A percentile compares a stretch with the other conserved stretches of the same genome.
Conservation (phyloP, 2,797 vertebrate species). For the Erpetoichthys calabaricus region DNA sequence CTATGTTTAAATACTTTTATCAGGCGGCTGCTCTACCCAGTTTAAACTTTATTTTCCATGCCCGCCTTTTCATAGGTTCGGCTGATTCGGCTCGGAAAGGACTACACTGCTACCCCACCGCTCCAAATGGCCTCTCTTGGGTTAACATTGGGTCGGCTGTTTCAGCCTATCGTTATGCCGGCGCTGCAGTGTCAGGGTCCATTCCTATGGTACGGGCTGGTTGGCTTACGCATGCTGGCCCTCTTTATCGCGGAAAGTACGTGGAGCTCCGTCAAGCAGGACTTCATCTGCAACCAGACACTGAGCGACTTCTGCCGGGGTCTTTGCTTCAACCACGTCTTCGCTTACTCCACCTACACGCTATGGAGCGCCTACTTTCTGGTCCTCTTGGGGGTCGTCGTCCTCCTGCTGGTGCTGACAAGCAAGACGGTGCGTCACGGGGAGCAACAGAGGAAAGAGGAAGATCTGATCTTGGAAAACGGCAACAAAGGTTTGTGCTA, state of each 20-base stretch:
- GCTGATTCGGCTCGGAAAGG: too few relatives aligned
- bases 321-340: slow-evolving; percentile 17
- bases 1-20: too few relatives aligned
- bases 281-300: slow-evolving; percentile 17
- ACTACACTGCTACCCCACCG: background rate
- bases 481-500: too few relatives aligned
- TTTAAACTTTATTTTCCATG: too few relatives aligned
- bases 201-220: slow-evolving; percentile 20
- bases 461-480: too few relatives aligned
- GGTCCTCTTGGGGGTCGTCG: slow-evolving; percentile 9
- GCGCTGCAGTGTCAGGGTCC: slow-evolving; percentile 10
- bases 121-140: slow-evolving; percentile 11
- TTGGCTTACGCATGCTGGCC: slow-evolving; percentile 17
- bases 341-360: slow-evolving; percentile 11
- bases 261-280: slow-evolving; percentile 16
- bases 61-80: too few relatives aligned
- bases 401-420: slow-evolving; percentile 19
- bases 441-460: too few relatives aligned
- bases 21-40: too few relatives aligned
- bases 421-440: background rate
- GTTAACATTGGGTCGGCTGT: slow-evolving; percentile 4
- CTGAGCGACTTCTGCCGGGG: slow-evolving; percentile 15
- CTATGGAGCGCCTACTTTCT: slow-evolving; percentile 19
- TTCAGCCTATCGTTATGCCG: slow-evolving; percentile 4
- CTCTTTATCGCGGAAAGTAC: slow-evolving; percentile 17